phyloP scores from a whole-genome alignment of 2,888 invertebrate genomes.

The Acanthopleura granulata region DNA sequence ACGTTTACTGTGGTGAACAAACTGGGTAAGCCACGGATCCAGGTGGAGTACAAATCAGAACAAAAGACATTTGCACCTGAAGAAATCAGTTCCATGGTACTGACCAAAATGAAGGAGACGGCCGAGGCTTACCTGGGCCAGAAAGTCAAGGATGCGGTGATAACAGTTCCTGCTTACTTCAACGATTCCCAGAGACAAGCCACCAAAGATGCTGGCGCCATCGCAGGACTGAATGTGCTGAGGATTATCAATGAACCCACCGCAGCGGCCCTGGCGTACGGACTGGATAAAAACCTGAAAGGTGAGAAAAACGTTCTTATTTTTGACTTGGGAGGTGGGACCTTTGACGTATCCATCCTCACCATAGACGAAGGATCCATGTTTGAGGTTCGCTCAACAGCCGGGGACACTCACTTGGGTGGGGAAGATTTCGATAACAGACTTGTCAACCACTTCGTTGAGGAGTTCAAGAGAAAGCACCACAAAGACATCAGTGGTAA shows the following conservation, averaged over 20 bases:
- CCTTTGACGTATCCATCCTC: slow-evolving; percentile 71
- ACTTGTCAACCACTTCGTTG: slow-evolving; percentile 85
- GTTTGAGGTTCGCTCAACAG: slow-evolving; percentile 85
- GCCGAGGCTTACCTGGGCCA: slow-evolving; percentile 76
- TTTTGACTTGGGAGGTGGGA: slow-evolving; percentile 81
- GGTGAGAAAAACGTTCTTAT: slow-evolving; percentile 73
- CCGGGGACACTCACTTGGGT: slow-evolving; percentile 88
- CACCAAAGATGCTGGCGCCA: slow-evolving; percentile 71
- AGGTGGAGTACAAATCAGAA: slow-evolving; percentile 80
- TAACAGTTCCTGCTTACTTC: slow-evolving; percentile 70
- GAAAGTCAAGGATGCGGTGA: slow-evolving; percentile 63
- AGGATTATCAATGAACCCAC: slow-evolving; percentile 77
- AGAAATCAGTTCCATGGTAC: slow-evolving; percentile 91
- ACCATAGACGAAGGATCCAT: slow-evolving; percentile 75
- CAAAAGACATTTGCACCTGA: slow-evolving; percentile 88
- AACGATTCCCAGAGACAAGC: slow-evolving; percentile 77
- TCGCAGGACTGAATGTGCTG: slow-evolving; percentile 70
- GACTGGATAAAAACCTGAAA: slow-evolving; percentile 70
- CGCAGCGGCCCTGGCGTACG: slow-evolving; percentile 71
- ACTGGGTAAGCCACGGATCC: slow-evolving; percentile 57
- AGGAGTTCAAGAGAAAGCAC: slow-evolving; percentile 83
- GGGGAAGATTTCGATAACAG: slow-evolving; percentile 81
- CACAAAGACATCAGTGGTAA: slow-evolving; percentile 74
- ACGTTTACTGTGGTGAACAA: slow-evolving; percentile 55
- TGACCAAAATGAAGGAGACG: slow-evolving; percentile 86